Evolutionary conservation across 2,888 invertebrate species (phyloP).

Genomic region (Onthophagus sagittarius): DNA sequence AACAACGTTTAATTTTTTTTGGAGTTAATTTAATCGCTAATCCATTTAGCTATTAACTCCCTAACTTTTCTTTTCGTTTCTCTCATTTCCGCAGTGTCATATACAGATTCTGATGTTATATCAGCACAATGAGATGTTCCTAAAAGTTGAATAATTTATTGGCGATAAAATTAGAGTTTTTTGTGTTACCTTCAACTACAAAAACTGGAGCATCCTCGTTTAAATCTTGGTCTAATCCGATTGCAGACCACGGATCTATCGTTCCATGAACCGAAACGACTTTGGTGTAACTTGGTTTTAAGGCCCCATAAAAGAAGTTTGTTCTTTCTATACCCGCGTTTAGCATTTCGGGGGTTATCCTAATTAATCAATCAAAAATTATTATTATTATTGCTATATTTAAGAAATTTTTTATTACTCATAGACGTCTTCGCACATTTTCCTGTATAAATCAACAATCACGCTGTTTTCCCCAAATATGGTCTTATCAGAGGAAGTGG

Average conservation of each 20-base stretch:
- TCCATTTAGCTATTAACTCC: background rate
- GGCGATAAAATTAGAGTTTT: background rate
- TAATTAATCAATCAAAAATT: background rate
- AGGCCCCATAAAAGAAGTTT: constrained; percentile 1
- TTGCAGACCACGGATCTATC: background rate
- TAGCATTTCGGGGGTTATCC: background rate
- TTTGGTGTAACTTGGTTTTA: constrained; percentile 3
- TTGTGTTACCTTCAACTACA: background rate
- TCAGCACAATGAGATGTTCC: constrained; percentile 11
- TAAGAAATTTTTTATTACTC: constrained; percentile 5
- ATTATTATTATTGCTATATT: too few species aligned
- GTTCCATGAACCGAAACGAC: constrained; percentile 5
- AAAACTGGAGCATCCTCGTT: constrained; percentile 3
- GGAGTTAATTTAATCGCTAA: background rate
- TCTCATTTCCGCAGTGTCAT: background rate
- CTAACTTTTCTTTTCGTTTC: background rate
- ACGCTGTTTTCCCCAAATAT: constrained; percentile 57
- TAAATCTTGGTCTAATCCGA: background rate
- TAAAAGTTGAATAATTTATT: background rate
- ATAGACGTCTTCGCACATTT: constrained; percentile 13
- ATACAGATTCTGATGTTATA: background rate
- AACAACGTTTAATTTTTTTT: too few species aligned
- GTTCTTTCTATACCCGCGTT: constrained; percentile 2
- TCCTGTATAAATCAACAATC: constrained; percentile 3
- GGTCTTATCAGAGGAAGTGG: constrained; percentile 58